Evolutionary conservation across 2,888 invertebrate genomes (phyloP).

Genomic region (Marasmarcha lunaedactyla): DNA sequence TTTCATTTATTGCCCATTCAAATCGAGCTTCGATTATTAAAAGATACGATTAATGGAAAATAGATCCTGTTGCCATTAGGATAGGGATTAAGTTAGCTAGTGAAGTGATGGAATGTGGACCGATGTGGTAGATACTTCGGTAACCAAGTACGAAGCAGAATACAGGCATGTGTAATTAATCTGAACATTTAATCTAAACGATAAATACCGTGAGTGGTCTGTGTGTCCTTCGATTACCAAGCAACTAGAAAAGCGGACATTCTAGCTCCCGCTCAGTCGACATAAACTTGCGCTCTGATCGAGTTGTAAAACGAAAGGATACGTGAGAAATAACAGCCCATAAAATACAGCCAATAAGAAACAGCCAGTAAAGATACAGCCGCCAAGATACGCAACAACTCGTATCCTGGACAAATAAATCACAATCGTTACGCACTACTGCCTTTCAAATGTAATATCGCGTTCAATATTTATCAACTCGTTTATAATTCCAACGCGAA

Average conservation of each 20-base stretch:
- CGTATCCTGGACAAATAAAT: too few species aligned
- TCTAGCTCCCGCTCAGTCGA: conserved; percentile 36
- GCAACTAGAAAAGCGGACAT: conserved; percentile 40
- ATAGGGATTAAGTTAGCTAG: conserved; percentile 34
- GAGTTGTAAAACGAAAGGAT: not conserved
- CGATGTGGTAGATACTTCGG: conserved; percentile 41
- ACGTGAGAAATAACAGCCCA: not conserved
- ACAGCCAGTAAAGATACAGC: not conserved
- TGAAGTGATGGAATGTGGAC: conserved; percentile 37
- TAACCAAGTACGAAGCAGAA: conserved; percentile 30
- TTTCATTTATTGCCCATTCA: conserved; percentile 30
- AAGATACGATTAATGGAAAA: conserved; percentile 35
- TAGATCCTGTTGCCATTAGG: conserved; percentile 30
- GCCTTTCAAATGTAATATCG: too few species aligned
- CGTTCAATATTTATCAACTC: too few species aligned
- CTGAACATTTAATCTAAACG: conserved; percentile 51
- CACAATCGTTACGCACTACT: too few species aligned
- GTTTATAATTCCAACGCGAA: too few species aligned
- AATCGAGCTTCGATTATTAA: conserved; percentile 51
- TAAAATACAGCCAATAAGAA: not conserved
- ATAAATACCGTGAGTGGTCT: conserved; percentile 48
- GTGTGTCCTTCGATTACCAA: conserved; percentile 50
- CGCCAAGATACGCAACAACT: not conserved
- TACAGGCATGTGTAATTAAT: conserved; percentile 49
- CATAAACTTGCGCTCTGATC: conserved; percentile 18